Evolutionary conservation across 2,113 vertebrate species (phyloP).

Genomic region (Zeus faber): DNA sequence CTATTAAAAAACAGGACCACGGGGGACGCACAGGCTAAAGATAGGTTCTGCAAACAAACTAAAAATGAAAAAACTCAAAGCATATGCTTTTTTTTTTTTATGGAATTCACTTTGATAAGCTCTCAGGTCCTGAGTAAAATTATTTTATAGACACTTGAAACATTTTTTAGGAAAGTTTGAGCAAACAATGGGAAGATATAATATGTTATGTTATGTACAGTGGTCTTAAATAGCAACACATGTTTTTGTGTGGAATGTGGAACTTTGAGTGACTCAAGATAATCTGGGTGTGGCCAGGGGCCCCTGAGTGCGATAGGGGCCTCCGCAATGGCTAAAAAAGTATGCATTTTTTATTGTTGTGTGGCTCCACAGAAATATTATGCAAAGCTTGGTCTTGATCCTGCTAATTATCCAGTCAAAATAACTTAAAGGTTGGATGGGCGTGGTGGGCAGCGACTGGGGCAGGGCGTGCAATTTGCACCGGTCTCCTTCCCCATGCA

Average conservation of each 20-base stretch:
- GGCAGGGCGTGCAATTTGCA: too few relatives aligned
- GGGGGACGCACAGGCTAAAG: slow-evolving; percentile 56
- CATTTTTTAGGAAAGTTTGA: slow-evolving; percentile 9
- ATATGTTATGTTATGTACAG: slow-evolving; percentile 2
- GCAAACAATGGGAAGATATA: slow-evolving; percentile 20
- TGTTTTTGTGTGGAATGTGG: slow-evolving; percentile 40
- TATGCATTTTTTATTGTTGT: too few relatives aligned
- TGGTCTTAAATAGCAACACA: slow-evolving; percentile 39
- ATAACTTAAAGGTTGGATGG: too few relatives aligned
- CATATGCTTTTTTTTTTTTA: slow-evolving; percentile 39
- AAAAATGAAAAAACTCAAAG: slow-evolving; percentile 38
- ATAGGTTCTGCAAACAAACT: slow-evolving; percentile 51
- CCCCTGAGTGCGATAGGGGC: too few relatives aligned
- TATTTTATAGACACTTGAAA: slow-evolving; percentile 42
- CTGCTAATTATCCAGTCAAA: too few relatives aligned
- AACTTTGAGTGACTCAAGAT: too few relatives aligned
- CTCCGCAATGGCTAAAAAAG: too few relatives aligned
- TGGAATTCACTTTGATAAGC: slow-evolving; percentile 59
- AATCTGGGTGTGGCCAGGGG: too few relatives aligned
- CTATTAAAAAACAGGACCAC: slow-evolving; percentile 57
- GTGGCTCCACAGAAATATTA: too few relatives aligned
- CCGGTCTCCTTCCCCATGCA: too few relatives aligned
- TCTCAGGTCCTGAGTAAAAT: slow-evolving; percentile 54
- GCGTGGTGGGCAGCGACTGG: too few relatives aligned
- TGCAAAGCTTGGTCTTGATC: too few relatives aligned